Base-by-base conservation (phyloP, 2,113 vertebrate species). In the Rhinoderma darwinii region DNA sequence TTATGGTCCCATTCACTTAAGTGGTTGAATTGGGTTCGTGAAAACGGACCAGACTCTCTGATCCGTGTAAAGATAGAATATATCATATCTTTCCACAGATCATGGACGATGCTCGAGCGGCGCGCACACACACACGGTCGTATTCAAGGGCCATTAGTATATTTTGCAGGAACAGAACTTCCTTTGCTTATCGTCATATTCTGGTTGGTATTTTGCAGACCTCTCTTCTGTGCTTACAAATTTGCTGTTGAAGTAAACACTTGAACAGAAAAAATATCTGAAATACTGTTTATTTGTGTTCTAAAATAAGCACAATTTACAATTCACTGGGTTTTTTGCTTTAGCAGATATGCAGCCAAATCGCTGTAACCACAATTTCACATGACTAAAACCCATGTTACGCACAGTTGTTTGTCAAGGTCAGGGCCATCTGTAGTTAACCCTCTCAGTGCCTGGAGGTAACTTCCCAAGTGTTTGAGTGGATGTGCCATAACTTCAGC, bases 321-420 rank as follows among this genome's bases (percentile, higher is more conserved):
- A 5, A 25, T 43, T 59, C 77, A n/a, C 30, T 70, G 7, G 35
- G 12, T 20, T 20, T 78, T 72, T 35, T 56, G 11, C 27, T 77
- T 32, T 32, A 35, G 73, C 51, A 84, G 17, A 54, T 41, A 39
- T 41, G 17, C 81, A 17, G 86, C 39, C 74, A 56, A 54, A 30
- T 56, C 43, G 10, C n/a, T 80, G 25, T 25, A 87, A 80, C 86
- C 86, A 61, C 86, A 87, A 61, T 68, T 75, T 47, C 66, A 82
- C 39, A 75, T 74, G 66, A 82, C 50, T 82, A 27, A 47, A 56
- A 74, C 73, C 50, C 66, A 59, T 37, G 30, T 32, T 47, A 70
- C 44, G 35, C 37, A 18, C n/a, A 35, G 59, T 51, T 50, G 44
- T 51, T 63, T 79, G 75, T 85, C 39, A 78, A 86, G 84, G 84